Percentiles rank a stretch among this genome's conserved stretches.
These are phyloP conservation scores for Amiota minor DNA, from an alignment of 2,888 invertebrate species.

Conservation along the genomic window DNA sequence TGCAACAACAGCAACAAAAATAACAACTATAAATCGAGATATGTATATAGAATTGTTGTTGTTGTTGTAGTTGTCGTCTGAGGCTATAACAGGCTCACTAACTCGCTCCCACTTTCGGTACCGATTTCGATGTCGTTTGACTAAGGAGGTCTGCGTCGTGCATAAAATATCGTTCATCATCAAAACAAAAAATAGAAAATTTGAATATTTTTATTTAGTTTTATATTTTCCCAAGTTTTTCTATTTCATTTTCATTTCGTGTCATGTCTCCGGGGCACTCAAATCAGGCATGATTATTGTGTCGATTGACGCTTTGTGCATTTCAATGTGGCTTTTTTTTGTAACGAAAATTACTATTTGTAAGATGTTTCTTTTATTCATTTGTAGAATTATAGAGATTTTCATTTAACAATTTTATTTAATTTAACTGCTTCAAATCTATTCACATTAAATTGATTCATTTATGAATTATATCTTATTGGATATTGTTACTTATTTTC, in stretches of 20 bases:
- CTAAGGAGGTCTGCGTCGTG: too few species aligned
- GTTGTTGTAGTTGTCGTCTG: too few species aligned
- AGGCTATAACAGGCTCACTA: too few species aligned
- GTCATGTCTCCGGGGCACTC: conserved; percentile 6
- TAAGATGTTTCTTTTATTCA: conserved; percentile 9
- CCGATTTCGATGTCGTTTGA: too few species aligned
- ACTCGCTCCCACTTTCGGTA: too few species aligned
- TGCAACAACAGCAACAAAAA: too few species aligned
- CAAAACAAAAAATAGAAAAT: not conserved
- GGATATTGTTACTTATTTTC: not conserved
- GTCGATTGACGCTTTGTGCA: conserved; percentile 7
- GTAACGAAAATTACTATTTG: conserved; percentile 1
- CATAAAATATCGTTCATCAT: too few species aligned
- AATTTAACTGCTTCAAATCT: conserved; percentile 6
- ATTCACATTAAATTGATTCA: not conserved
- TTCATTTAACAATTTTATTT: too few species aligned
- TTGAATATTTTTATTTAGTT: conserved; percentile 1
- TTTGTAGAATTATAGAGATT: not conserved
- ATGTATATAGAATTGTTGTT: too few species aligned
- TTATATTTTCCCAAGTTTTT: not conserved
- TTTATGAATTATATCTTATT: not conserved
- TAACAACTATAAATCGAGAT: too few species aligned
- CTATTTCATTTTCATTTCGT: conserved; percentile 3
- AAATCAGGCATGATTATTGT: conserved; percentile 4
- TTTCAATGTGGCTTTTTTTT: not conserved